These are phyloP conservation scores for Drosophila truncata DNA, from an alignment of 1,140 invertebrate species.

Conservation along the genomic window DNA sequence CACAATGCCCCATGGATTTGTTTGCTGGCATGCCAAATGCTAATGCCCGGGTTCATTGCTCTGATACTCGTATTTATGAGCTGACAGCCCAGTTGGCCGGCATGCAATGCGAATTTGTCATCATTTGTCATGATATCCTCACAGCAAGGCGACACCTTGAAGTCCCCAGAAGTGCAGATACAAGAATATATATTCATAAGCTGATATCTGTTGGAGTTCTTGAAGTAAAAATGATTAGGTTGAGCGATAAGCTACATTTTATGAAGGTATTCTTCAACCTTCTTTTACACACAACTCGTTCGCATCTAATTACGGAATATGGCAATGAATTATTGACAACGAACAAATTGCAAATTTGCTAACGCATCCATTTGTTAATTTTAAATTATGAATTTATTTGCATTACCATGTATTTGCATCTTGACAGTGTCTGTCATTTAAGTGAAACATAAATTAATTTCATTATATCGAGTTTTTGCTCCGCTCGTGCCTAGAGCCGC, in stretches of 20 bases:
- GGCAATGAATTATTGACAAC: conserved; percentile 58
- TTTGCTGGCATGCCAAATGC: conserved; percentile 34
- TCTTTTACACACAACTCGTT: background rate
- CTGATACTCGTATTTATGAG: conserved; percentile 72
- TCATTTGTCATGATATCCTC: conserved; percentile 66
- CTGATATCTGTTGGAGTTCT: background rate
- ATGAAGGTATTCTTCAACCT: background rate
- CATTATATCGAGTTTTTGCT: conserved; percentile 17
- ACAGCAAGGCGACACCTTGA: background rate
- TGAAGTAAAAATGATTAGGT: background rate
- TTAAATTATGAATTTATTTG: conserved; percentile 77
- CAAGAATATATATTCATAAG: background rate
- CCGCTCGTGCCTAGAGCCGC: conserved; percentile 11
- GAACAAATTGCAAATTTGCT: conserved; percentile 47
- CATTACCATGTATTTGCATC: conserved; percentile 68
- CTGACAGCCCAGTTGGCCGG: conserved; percentile 38
- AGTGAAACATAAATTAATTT: conserved; percentile 80
- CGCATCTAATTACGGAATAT: conserved; percentile 43
- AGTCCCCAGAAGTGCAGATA: background rate
- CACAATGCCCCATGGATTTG: conserved; percentile 22
- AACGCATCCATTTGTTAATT: conserved; percentile 59
- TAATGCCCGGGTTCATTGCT: conserved; percentile 58
- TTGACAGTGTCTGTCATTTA: conserved; percentile 82
- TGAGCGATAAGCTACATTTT: background rate
- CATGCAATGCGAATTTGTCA: conserved; percentile 72